Percentiles rank a stretch among this genome's conserved stretches.
Evolutionary conservation across 1,140 invertebrate species (phyloP).

Genomic region (Drosophila oshimai): DNA sequence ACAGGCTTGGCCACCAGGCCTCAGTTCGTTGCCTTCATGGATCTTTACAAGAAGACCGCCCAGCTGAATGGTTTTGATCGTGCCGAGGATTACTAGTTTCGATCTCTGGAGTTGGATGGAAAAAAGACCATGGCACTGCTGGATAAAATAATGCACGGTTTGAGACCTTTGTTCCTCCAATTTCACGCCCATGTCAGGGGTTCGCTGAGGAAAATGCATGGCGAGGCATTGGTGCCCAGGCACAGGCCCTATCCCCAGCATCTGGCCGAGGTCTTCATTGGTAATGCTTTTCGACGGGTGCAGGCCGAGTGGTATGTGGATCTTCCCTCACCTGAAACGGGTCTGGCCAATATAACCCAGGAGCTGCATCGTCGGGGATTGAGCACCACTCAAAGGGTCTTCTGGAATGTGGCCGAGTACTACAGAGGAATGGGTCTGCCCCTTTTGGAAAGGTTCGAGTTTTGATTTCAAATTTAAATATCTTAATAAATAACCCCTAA

Average conservation of each 20-base stretch:
- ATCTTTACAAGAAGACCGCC: slow-evolving; percentile 71
- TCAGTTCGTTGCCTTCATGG: slow-evolving; percentile 61
- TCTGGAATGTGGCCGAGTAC: slow-evolving; percentile 74
- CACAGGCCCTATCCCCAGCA: slow-evolving; percentile 69
- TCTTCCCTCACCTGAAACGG: slow-evolving; percentile 38
- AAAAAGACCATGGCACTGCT: slow-evolving; percentile 32
- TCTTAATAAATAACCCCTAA: neutral
- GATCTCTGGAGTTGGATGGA: slow-evolving; percentile 42
- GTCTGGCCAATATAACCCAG: slow-evolving; percentile 60
- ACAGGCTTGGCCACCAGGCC: slow-evolving; percentile 45
- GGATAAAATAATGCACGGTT: slow-evolving; percentile 42
- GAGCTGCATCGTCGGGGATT: slow-evolving; percentile 52
- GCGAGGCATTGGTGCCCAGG: slow-evolving; percentile 42
- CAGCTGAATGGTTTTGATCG: slow-evolving; percentile 55
- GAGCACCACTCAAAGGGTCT: slow-evolving; percentile 51
- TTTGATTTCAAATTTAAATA: neutral
- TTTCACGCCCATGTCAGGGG: slow-evolving; percentile 75
- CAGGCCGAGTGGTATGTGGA: slow-evolving; percentile 53
- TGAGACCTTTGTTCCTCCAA: slow-evolving; percentile 65
- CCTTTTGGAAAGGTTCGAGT: slow-evolving; percentile 46
- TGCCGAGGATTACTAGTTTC: slow-evolving; percentile 72
- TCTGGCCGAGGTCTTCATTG: slow-evolving; percentile 66
- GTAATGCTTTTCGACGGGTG: slow-evolving; percentile 56
- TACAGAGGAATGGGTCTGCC: slow-evolving; percentile 58
- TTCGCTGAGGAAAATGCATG: slow-evolving; percentile 57